Percentiles rank a stretch among this genome's conserved stretches.
phyloP scores from a whole-genome alignment of 1,140 invertebrate species.

The Bombus superbus region DNA sequence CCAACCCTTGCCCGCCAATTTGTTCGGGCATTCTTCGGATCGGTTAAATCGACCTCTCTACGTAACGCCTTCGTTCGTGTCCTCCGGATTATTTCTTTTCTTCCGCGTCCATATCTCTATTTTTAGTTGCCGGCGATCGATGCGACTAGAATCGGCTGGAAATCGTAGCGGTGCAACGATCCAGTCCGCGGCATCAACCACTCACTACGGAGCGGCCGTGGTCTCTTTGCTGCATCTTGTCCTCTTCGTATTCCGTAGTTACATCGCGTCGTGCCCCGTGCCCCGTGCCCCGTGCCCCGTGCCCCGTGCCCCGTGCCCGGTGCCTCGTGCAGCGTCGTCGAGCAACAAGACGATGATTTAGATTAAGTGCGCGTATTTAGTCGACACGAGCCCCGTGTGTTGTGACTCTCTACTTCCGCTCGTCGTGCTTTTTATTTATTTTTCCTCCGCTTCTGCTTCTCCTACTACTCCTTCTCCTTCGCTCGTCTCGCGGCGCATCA shows the following conservation, averaged over 20 bases:
- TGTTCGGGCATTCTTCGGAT: conserved; percentile 71
- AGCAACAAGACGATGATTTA: conserved; percentile 58
- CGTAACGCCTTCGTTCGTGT: background rate
- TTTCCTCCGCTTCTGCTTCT: background rate
- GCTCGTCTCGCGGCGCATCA: no score
- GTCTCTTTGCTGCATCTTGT: conserved; percentile 24
- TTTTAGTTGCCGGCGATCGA: background rate
- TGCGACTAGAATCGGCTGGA: background rate
- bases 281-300: conserved; percentile 5
- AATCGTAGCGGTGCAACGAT: background rate
- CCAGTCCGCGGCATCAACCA: background rate
- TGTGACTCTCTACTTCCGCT: conserved; percentile 58
- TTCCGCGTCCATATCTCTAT: background rate
- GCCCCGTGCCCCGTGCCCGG: conserved; percentile 4
- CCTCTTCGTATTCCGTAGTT: conserved; percentile 1
- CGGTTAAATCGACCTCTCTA: conserved; percentile 53
- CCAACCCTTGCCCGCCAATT: conserved; percentile 78
- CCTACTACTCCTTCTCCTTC: background rate
- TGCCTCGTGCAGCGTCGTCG: conserved; percentile 24
- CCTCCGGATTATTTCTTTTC: background rate
- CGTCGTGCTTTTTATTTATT: background rate
- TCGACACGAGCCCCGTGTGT: conserved; percentile 22
- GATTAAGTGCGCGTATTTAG: conserved; percentile 57
- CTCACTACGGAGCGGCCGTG: background rate
- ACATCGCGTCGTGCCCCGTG: conserved; percentile 29